phyloP scores from a whole-genome alignment of 2,888 invertebrate genomes.

The Eubasilissa splendida region DNA sequence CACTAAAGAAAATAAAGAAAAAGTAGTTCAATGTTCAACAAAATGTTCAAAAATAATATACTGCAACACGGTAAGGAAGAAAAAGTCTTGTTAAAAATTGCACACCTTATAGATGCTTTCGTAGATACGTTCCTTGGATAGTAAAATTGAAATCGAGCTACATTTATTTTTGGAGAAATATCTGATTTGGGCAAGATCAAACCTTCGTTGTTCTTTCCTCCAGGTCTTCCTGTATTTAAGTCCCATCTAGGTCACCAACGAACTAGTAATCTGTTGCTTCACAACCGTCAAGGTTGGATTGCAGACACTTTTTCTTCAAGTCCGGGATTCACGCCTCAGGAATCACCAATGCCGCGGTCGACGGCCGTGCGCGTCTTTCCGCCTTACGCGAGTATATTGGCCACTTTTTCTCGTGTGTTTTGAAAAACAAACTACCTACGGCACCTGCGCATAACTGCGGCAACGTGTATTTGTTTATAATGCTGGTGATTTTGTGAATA shows the following conservation, averaged over 20 bases:
- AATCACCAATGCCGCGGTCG: constrained; percentile 44
- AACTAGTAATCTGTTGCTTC: constrained; percentile 17
- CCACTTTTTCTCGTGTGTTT: background rate
- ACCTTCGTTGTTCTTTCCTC: no score
- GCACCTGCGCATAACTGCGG: background rate
- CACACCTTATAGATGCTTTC: no score
- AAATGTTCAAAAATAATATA: no score
- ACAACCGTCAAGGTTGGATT: constrained; percentile 38
- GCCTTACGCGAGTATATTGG: background rate
- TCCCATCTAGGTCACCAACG: constrained; percentile 9
- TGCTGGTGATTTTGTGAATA: background rate
- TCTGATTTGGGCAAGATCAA: no score
- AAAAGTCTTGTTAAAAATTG: no score
- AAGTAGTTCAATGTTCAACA: no score
- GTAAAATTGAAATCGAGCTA: no score
- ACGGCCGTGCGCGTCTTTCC: background rate
- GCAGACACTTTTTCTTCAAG: constrained; percentile 37
- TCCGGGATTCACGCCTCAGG: constrained; percentile 47
- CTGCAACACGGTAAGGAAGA: no score
- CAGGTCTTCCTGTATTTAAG: background rate
- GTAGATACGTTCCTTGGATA: no score
- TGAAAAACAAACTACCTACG: no score
- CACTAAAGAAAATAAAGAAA: no score
- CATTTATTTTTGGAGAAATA: no score
- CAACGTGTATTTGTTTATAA: background rate